These are phyloP conservation scores for Chiridota heheva DNA, from an alignment of 35 echinoderm and acorn worm genomes.

Conservation along the genomic window DNA sequence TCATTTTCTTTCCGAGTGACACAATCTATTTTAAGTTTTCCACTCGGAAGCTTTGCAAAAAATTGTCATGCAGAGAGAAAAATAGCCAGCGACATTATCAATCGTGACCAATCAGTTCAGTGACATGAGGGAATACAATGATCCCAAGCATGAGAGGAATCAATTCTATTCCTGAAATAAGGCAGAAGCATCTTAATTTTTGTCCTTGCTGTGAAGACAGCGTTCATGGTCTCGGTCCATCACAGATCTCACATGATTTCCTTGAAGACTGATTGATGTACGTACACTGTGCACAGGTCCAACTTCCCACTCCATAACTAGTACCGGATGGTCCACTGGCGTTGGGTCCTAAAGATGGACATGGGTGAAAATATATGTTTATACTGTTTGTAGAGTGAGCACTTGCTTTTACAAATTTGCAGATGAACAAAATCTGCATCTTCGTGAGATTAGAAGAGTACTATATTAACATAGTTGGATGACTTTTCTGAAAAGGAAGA, in stretches of 20 bases:
- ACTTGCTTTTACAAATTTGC: neutral
- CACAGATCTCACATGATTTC: conserved; percentile 80
- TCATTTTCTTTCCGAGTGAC: no score
- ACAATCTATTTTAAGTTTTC: no score
- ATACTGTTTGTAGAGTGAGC: neutral
- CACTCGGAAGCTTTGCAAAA: no score
- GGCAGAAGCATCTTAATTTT: no score
- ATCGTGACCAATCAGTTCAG: no score
- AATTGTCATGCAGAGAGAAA: no score
- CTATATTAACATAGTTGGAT: neutral
- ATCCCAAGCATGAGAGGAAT: no score
- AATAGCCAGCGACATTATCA: no score
- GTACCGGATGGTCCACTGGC: neutral
- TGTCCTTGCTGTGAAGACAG: no score
- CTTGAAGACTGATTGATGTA: conserved; percentile 74
- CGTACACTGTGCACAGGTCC: conserved; percentile 83
- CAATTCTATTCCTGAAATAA: no score
- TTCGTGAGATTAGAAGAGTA: neutral
- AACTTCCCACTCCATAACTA: conserved; percentile 36
- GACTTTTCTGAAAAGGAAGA: no score
- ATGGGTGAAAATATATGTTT: neutral
- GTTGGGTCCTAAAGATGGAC: neutral
- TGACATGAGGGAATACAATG: no score
- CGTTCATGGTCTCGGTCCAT: conserved; percentile 45
- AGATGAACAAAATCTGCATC: neutral